Conservation (phyloP, 2,113 vertebrate genomes). For the Varanus salvator region DNA sequence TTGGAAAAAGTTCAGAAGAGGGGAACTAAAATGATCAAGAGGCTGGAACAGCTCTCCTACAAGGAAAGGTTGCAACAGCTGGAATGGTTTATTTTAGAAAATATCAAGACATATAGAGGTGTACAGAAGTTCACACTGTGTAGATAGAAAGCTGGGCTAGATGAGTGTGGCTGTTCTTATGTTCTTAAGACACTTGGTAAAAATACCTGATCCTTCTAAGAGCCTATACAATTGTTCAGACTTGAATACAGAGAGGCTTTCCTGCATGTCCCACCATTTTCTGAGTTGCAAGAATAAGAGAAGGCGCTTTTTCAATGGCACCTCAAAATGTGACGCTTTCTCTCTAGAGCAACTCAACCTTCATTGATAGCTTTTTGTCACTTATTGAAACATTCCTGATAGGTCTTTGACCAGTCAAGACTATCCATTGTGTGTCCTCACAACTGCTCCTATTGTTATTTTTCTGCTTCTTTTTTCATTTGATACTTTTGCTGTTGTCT, state of each 20-base stretch:
- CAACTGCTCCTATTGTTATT: background rate
- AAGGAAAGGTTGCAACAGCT: too few species aligned
- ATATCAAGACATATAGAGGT: too few species aligned
- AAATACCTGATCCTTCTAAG: background rate
- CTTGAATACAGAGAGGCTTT: background rate
- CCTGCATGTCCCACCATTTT: background rate
- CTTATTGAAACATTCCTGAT: background rate
- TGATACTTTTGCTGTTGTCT: background rate
- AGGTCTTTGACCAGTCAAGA: background rate
- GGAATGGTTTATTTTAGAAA: too few species aligned
- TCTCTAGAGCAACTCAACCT: background rate
- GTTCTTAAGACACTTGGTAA: too few species aligned
- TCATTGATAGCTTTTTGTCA: background rate
- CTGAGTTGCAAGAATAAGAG: background rate
- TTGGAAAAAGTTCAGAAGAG: too few species aligned
- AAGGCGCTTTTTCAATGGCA: background rate
- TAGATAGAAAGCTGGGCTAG: too few species aligned
- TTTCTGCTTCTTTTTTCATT: background rate
- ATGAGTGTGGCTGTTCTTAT: too few species aligned
- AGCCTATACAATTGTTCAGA: background rate
- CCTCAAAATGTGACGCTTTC: background rate
- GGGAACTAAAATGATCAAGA: too few species aligned
- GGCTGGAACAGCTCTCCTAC: too few species aligned
- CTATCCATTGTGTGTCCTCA: background rate
- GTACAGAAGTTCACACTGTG: too few species aligned